Percentiles rank a stretch among this genome's conserved stretches.
These are phyloP conservation scores for Ernsta delagoae DNA, from an alignment of 2,888 invertebrate species.

Conservation along the genomic window DNA sequence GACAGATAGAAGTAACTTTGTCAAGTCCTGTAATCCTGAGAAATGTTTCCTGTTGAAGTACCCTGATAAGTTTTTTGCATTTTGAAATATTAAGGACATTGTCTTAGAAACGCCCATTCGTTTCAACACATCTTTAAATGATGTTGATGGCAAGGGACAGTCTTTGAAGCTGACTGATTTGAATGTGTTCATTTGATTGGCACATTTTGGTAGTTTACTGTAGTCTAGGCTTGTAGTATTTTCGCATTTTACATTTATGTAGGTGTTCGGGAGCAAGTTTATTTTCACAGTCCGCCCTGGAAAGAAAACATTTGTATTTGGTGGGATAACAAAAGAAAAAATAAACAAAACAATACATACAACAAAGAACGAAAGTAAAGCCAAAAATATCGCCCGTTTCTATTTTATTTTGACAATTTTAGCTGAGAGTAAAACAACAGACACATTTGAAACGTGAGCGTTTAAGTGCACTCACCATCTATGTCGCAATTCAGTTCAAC, in stretches of 20 bases:
- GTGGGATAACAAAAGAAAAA: not conserved
- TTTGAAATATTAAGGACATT: conserved; percentile 83
- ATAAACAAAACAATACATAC: not conserved
- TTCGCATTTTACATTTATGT: conserved; percentile 75
- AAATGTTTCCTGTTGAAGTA: conserved; percentile 85
- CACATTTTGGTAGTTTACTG: conserved; percentile 75
- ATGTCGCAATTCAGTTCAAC: conserved; percentile 80
- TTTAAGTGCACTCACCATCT: conserved; percentile 73
- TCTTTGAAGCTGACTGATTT: conserved; percentile 80
- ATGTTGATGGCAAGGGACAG: conserved; percentile 81
- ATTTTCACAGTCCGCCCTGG: conserved; percentile 57
- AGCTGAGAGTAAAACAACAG: conserved; percentile 48
- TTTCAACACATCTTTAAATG: conserved; percentile 76
- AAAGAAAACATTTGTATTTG: conserved; percentile 49
- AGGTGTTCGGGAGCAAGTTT: conserved; percentile 51
- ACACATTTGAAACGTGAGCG: conserved; percentile 39
- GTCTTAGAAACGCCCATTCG: conserved; percentile 77
- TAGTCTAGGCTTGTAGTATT: conserved; percentile 71
- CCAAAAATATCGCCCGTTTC: conserved; percentile 35
- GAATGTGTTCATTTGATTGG: conserved; percentile 68
- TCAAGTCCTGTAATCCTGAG: conserved; percentile 80
- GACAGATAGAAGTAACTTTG: conserved; percentile 84
- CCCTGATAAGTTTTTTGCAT: conserved; percentile 80
- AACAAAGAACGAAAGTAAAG: not conserved
- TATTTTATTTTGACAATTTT: conserved; percentile 30